These are phyloP conservation scores for Lagopus muta DNA, from an alignment of 2,113 vertebrate genomes.

Conservation along the genomic window DNA sequence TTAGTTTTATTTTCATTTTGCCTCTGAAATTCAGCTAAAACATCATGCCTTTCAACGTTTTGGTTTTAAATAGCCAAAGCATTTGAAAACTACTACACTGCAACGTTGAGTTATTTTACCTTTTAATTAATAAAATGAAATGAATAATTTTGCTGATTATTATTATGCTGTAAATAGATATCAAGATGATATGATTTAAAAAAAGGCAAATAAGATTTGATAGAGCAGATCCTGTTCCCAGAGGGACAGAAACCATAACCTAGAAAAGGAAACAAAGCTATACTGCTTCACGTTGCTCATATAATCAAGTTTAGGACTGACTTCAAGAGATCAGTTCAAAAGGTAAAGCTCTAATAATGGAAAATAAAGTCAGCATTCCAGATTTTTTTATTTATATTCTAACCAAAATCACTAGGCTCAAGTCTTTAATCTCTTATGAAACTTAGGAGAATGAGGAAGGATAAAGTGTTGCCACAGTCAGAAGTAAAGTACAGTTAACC, in stretches of 20 bases:
- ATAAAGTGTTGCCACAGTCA: not conserved
- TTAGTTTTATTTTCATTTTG: not conserved
- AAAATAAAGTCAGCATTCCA: not conserved
- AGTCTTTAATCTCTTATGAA: not conserved
- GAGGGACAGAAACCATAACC: not conserved
- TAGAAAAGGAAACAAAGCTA: not conserved
- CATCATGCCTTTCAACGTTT: not conserved
- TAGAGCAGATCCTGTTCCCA: not conserved
- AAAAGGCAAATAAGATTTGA: slow-evolving; percentile 2
- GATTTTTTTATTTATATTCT: not conserved
- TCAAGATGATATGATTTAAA: not conserved
- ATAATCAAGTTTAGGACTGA: not conserved
- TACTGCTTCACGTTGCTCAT: not conserved
- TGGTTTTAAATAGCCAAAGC: no score
- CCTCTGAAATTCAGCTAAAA: not conserved
- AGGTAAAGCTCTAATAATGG: not conserved
- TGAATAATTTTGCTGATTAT: not conserved
- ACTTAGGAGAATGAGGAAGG: not conserved
- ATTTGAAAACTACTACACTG: no score
- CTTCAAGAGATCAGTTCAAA: not conserved
- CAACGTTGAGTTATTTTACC: no score
- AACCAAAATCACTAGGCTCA: not conserved
- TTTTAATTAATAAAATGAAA: no score
- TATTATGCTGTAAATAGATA: not conserved
- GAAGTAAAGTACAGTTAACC: not conserved